Conservation (phyloP, 1,140 invertebrate genomes). For the Nebria ingens region DNA sequence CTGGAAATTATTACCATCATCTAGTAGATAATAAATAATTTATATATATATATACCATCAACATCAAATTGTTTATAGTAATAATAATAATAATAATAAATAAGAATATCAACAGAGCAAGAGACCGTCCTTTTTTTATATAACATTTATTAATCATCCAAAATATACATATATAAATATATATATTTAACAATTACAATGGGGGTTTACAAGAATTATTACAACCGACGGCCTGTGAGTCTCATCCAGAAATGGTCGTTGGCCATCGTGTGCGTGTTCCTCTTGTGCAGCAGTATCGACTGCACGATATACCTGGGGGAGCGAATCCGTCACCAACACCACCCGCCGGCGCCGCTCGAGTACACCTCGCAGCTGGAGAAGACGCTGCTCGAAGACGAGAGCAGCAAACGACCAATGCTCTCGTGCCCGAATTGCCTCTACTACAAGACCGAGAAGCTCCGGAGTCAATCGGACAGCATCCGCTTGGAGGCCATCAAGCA, state of each 20-base stretch:
- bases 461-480: conserved; percentile 11
- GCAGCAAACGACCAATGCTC: conserved; percentile 17
- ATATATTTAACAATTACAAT: conserved; percentile 15
- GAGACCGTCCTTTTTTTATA: not conserved
- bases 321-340: conserved; percentile 21
- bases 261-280: conserved; percentile 21
- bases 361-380: conserved; percentile 20
- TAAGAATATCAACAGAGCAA: too few species aligned
- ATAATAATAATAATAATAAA: too few species aligned
- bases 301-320: conserved; percentile 14
- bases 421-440: conserved; percentile 32
- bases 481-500: conserved; percentile 65
- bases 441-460: conserved; percentile 18
- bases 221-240: conserved; percentile 16
- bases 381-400: conserved; percentile 19
- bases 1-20: too few species aligned
- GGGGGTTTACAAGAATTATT: conserved; percentile 24
- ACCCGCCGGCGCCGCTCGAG: conserved; percentile 18
- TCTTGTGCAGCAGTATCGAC: conserved; percentile 23
- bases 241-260: conserved; percentile 18
- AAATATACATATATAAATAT: not conserved
- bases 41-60: too few species aligned
- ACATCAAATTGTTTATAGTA: too few species aligned
- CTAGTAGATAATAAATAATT: too few species aligned
- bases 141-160: too few species aligned